Percentiles rank a stretch among this genome's conserved stretches.
Conservation (phyloP, 1,140 invertebrate species). For the Macrobrachium nipponense region DNA sequence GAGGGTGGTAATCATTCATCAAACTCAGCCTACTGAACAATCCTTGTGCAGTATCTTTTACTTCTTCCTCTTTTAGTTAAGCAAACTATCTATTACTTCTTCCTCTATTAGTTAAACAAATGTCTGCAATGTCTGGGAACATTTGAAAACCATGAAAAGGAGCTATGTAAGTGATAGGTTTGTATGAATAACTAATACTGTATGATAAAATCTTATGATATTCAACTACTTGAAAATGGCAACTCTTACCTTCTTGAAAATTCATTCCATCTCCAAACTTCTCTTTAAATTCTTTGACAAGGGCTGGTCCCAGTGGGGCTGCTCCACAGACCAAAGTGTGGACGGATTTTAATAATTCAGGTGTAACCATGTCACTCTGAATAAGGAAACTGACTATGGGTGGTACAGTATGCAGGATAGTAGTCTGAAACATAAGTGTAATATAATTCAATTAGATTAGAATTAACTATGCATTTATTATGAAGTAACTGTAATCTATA, state of each 20-base stretch:
- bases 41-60: too few relatives aligned
- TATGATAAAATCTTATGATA: background rate
- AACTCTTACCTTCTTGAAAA: constrained; percentile 56
- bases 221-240: constrained; percentile 1
- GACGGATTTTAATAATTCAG: constrained; percentile 73
- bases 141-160: too few relatives aligned
- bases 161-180: background rate
- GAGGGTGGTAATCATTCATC: too few relatives aligned
- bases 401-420: constrained; percentile 69
- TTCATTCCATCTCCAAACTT: constrained; percentile 52
- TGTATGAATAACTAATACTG: constrained; percentile 8
- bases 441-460: background rate
- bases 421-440: constrained; percentile 64
- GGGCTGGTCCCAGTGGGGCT: constrained; percentile 76
- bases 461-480: background rate
- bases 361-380: constrained; percentile 74
- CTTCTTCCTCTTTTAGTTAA: too few relatives aligned
- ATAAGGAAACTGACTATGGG: constrained; percentile 77
- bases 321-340: constrained; percentile 76
- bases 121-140: too few relatives aligned
- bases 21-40: too few relatives aligned
- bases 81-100: too few relatives aligned
- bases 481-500: background rate
- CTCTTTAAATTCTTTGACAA: constrained; percentile 72
- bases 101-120: too few relatives aligned